These are phyloP conservation scores for Tragelaphus strepsiceros DNA, from an alignment of 2,113 vertebrate genomes.

Conservation along the genomic window DNA sequence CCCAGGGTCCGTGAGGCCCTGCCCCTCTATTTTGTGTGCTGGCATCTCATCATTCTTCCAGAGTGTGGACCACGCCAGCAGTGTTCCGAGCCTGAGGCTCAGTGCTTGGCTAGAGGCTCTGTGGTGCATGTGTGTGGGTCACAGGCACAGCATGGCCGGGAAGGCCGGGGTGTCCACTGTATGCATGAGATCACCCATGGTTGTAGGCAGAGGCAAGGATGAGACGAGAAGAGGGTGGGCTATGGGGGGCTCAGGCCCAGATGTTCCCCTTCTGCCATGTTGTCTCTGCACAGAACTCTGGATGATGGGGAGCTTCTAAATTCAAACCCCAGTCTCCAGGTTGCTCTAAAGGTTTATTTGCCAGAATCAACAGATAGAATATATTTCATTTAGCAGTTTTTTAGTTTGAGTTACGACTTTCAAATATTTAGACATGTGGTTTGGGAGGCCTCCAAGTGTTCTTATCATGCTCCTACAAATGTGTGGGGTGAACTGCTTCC, in stretches of 20 bases:
- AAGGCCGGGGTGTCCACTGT: too few species aligned
- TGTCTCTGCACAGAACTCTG: neutral
- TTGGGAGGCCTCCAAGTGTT: neutral
- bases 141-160: neutral
- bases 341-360: neutral
- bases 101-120: neutral
- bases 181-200: too few species aligned
- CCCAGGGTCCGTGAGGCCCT: neutral
- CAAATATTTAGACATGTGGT: neutral
- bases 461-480: neutral
- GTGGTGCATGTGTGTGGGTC: neutral
- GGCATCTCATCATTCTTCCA: neutral
- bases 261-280: neutral
- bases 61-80: too few species aligned
- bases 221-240: neutral
- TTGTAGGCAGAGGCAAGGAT: neutral
- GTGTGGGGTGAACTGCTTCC: neutral
- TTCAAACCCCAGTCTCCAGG: neutral
- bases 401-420: neutral
- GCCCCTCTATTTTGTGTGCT: neutral
- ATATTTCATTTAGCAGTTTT: neutral
- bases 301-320: neutral
- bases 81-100: neutral
- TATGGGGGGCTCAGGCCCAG: neutral
- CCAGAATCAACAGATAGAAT: neutral